Base-by-base conservation (phyloP, 2,797 vertebrate species). In the Pantherophis vulpinus region DNA sequence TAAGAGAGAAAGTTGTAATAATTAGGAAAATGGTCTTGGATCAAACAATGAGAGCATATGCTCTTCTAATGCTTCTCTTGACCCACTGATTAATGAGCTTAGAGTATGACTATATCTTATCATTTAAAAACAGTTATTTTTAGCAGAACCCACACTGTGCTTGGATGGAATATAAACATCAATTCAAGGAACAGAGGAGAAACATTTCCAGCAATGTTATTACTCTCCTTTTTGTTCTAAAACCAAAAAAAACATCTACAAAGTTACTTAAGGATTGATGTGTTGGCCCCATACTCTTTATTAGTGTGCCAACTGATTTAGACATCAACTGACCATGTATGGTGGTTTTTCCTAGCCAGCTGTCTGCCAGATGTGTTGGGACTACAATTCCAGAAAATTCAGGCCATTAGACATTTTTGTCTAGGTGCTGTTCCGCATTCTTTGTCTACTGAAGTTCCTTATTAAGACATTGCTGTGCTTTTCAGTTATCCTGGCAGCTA, bases 61-160 rank as follows among this genome's bases (percentile, higher is more conserved):
- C 14, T 27, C n/a, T 8, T 51, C 37, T 42, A 2, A 20, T 42
- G 20, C 20, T 2, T 51, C 54, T 10, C 61, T 70, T 87, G 51
- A 14, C 16, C 32, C 18, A 6, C 23, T 61, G 59, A n/a, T 87
- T 58, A 58, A 90, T 7, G 51, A 29, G 18, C 27, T n/a, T 2
- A 12, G 59, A 54, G 25, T 8, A 18, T 61, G 51, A 56, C 60
- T 20, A 61, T 58, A 56, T 66, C n/a, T 59, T 91, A 42, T 87
- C 66, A 54, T 86, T 90, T 56, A 29, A 58, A 90, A 66, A 25
- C 66, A 18, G 51, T 61, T 93, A 90, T 90, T 87, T 93, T 90
- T 51, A 87, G 79, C 23, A 29, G 27, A 56, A 90, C n/a, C 83
- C 47, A 42, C 20, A 86, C 42, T 74, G 29, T 60, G 25, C 54